Percentiles rank a stretch among this genome's conserved stretches.
These are phyloP conservation scores for Ophthalmolycus amberensis DNA, from an alignment of 2,113 vertebrate species.

Conservation along the genomic window DNA sequence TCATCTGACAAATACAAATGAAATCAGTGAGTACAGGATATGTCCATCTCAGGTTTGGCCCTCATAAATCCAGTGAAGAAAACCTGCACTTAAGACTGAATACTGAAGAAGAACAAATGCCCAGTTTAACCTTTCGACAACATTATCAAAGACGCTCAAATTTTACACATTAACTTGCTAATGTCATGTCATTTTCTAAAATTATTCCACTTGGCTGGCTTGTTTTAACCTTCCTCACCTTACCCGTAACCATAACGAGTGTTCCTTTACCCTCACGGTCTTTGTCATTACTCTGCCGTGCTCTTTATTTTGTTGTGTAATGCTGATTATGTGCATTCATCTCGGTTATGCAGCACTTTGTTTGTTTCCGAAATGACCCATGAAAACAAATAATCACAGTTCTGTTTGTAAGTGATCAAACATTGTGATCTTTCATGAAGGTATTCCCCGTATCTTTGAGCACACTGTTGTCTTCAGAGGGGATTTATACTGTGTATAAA, in stretches of 20 bases:
- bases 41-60: no score
- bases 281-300: constrained; percentile 3
- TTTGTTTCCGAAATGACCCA: constrained; percentile 30
- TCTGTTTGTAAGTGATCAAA: constrained; percentile 9
- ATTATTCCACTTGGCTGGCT: constrained; percentile 21
- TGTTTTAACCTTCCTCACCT: constrained; percentile 28
- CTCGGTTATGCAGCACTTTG: constrained; percentile 18
- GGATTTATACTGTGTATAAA: constrained; percentile 32
- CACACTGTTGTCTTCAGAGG: constrained; percentile 17
- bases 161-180: constrained; percentile 2
- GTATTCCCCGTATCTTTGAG: constrained; percentile 16
- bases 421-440: not conserved
- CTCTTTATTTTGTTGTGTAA: constrained; percentile 7
- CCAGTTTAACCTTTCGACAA: constrained; percentile 8
- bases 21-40: not conserved
- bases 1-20: not conserved
- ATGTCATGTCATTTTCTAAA: constrained; percentile 9
- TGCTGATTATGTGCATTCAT: constrained; percentile 2
- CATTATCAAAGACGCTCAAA: not conserved
- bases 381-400: constrained; percentile 29
- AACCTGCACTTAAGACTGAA: not conserved
- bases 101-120: not conserved
- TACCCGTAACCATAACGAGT: not conserved
- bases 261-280: not conserved
- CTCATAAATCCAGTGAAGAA: not conserved